phyloP scores from a whole-genome alignment of 2,113 vertebrate genomes.

The Aplodontia rufa region DNA sequence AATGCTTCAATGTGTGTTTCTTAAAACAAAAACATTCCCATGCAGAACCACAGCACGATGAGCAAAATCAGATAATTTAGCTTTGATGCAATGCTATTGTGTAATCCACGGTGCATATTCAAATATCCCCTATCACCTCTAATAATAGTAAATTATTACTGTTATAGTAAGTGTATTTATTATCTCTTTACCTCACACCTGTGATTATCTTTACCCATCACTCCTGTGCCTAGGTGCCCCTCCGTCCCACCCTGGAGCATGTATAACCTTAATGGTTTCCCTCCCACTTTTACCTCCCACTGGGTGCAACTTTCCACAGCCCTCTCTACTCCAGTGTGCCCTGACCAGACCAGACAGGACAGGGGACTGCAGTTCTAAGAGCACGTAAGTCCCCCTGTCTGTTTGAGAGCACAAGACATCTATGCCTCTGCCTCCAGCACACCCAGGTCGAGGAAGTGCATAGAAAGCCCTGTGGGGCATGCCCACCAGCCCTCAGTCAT shows the following conservation, averaged over 20 bases:
- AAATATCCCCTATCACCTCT: neutral
- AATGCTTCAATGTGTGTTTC: too few relatives aligned
- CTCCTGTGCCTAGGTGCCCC: neutral
- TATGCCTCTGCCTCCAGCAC: neutral
- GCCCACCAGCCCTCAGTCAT: neutral
- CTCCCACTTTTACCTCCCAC: neutral
- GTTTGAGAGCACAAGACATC: too few relatives aligned
- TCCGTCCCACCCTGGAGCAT: neutral
- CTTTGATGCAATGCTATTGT: neutral
- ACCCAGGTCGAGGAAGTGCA: neutral
- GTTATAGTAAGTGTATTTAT: neutral
- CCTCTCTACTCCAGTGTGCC: neutral
- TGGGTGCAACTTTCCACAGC: neutral
- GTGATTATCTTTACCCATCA: neutral
- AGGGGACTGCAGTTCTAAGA: fast-evolving
- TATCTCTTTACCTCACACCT: neutral
- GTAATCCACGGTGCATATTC: neutral
- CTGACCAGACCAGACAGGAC: neutral
- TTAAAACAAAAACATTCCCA: neutral
- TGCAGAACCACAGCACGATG: too few relatives aligned
- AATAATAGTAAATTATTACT: too few relatives aligned
- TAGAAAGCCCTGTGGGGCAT: fast-evolving
- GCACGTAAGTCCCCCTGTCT: neutral
- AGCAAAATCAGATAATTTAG: neutral
- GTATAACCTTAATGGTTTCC: neutral